These are phyloP conservation scores for Polypedilum vanderplanki DNA, from an alignment of 1,140 invertebrate species.

Conservation along the genomic window DNA sequence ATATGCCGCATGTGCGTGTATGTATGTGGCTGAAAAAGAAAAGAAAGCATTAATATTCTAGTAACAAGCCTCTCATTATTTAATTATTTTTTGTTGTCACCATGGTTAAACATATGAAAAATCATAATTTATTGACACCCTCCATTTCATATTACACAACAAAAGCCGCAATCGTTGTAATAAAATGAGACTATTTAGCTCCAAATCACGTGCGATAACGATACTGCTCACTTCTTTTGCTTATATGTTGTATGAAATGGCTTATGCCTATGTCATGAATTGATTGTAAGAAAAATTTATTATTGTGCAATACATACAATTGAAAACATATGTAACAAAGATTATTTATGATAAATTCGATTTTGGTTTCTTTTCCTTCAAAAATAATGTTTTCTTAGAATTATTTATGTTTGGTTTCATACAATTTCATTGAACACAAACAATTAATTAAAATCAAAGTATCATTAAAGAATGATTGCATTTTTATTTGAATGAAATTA, in stretches of 20 bases:
- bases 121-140: conserved; percentile 22
- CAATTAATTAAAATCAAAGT: no score
- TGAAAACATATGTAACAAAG: conserved; percentile 18
- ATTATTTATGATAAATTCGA: neutral
- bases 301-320: conserved; percentile 8
- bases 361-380: no score
- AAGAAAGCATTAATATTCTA: neutral
- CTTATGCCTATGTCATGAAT: neutral
- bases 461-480: no score
- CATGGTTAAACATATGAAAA: neutral
- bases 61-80: conserved; percentile 16
- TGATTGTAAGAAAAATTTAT: neutral
- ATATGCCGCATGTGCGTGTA: no score
- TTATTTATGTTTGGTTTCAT: no score
- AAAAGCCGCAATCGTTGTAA: neutral
- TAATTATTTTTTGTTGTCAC: conserved; percentile 26
- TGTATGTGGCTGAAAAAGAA: no score
- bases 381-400: no score
- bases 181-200: neutral
- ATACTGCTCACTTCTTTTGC: neutral
- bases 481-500: no score
- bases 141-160: neutral
- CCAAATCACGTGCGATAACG: neutral
- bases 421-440: no score
- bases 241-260: neutral